Conservation (phyloP, 2,113 vertebrate genomes). For the Condylura cristata region DNA sequence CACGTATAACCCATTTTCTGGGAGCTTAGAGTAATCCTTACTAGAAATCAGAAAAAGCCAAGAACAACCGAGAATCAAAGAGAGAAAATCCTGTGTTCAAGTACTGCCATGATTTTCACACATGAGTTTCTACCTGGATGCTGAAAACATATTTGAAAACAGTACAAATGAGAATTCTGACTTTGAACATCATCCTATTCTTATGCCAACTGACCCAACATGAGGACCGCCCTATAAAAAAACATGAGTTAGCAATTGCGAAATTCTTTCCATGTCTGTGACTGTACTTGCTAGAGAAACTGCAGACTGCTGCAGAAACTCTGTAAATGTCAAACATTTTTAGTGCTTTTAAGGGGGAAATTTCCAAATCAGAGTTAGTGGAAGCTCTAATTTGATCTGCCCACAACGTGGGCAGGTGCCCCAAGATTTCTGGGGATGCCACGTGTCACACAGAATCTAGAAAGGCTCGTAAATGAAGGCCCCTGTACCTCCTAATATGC, state of each 20-base stretch:
- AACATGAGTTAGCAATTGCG: conserved; percentile 36
- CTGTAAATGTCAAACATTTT: conserved; percentile 63
- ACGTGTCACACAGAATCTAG: not conserved
- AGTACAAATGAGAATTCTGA: not conserved
- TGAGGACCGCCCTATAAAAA: not conserved
- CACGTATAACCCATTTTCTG: not conserved
- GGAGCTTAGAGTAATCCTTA: not conserved
- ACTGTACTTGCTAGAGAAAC: conserved; percentile 41
- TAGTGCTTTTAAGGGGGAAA: conserved; percentile 36
- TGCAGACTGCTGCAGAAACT: conserved; percentile 53
- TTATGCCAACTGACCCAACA: not conserved
- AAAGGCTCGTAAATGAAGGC: not conserved
- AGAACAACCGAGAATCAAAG: not conserved
- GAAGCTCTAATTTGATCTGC: conserved; percentile 1
- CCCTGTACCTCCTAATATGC: not conserved
- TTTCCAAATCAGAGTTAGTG: conserved; percentile 57
- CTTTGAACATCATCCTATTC: not conserved
- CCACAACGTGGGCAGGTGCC: not conserved
- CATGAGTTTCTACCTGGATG: not conserved
- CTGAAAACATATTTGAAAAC: not conserved
- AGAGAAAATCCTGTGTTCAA: not conserved
- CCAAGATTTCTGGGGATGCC: not conserved
- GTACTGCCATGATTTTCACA: not conserved
- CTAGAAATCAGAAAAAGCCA: not conserved
- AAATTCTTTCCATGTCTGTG: not conserved